Percentiles rank a stretch among this genome's conserved stretches.
Evolutionary conservation across 2,797 vertebrate genomes (phyloP).

Genomic region (Tauraco hartlaubi): DNA sequence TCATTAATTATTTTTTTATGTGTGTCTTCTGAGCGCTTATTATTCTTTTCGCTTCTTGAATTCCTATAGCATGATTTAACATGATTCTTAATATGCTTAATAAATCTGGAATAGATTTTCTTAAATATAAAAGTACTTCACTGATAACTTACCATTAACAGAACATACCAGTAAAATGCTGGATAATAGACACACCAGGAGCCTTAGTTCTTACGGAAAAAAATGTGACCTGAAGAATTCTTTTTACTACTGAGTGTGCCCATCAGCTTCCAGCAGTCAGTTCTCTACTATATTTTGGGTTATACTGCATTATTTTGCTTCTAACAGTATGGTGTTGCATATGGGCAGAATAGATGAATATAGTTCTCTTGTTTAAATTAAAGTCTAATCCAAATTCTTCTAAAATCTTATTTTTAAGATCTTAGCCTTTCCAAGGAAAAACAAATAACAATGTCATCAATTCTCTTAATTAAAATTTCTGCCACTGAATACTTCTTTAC

Average conservation of each 20-base stretch:
- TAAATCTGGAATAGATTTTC: not conserved
- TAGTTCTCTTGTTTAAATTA: not conserved
- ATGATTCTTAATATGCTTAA: not conserved
- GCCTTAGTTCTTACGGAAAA: not conserved
- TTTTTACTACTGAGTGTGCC: not conserved
- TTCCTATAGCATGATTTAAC: not conserved
- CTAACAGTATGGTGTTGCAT: not conserved
- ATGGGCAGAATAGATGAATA: not conserved
- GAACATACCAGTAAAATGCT: not conserved
- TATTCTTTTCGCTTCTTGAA: not conserved
- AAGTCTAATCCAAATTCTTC: not conserved
- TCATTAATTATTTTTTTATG: not conserved
- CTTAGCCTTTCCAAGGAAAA: not conserved
- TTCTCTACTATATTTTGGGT: not conserved
- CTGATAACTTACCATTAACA: not conserved
- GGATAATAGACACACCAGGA: not conserved
- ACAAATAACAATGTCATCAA: not conserved
- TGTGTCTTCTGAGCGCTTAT: not conserved
- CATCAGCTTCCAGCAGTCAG: not conserved
- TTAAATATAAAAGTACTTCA: not conserved
- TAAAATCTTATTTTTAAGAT: not conserved
- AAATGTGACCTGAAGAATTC: not conserved
- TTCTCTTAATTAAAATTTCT: conserved; percentile 50
- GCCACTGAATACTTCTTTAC: not conserved
- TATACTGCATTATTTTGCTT: not conserved